Evolutionary conservation across 2,888 invertebrate genomes (phyloP).

Genomic region (Seira ritae): DNA sequence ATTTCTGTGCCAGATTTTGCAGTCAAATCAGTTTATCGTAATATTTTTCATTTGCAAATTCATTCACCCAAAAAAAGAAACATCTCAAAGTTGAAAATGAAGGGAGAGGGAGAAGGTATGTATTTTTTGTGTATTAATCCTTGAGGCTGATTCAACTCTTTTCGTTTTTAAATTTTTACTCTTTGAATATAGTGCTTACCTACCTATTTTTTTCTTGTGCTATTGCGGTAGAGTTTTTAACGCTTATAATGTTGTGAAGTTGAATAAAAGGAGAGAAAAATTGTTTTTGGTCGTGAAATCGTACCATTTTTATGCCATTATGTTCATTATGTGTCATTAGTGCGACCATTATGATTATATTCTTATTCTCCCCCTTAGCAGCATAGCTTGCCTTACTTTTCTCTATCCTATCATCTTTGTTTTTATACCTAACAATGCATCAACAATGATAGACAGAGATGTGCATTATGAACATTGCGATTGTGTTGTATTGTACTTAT

Average conservation of each 20-base stretch:
- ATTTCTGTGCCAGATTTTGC: no score
- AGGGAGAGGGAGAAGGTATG: no score
- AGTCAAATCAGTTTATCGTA: no score
- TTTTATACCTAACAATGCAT: neutral
- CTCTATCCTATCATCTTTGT: neutral
- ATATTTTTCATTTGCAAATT: no score
- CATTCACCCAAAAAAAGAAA: no score
- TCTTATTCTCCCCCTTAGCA: slow-evolving; percentile 11
- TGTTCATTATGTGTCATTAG: slow-evolving; percentile 12
- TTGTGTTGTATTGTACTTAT: neutral
- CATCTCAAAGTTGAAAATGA: no score
- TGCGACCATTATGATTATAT: slow-evolving; percentile 4
- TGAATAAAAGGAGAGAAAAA: neutral
- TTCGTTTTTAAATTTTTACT: no score
- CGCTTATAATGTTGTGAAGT: neutral
- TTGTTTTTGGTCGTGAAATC: slow-evolving; percentile 21
- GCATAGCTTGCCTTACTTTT: neutral
- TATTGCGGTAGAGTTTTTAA: neutral
- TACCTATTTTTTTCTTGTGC: neutral
- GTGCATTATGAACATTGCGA: no score
- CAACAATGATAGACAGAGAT: neutral
- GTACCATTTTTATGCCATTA: slow-evolving; percentile 18
- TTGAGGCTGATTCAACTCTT: no score
- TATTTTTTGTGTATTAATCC: no score
- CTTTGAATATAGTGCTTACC: no score